phyloP scores from a whole-genome alignment of 2,888 invertebrate species.

The Aphrophora alni region DNA sequence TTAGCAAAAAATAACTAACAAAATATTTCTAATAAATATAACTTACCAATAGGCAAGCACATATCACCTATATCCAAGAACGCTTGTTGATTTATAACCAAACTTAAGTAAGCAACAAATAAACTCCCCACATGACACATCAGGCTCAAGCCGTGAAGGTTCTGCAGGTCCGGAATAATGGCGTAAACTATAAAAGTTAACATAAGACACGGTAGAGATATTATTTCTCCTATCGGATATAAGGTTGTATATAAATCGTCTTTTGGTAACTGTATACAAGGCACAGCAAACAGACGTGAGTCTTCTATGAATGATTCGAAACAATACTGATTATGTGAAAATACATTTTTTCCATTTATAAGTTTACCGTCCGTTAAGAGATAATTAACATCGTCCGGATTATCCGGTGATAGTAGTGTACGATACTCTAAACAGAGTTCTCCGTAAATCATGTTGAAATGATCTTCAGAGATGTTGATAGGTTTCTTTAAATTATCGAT shows the following conservation, averaged over 20 bases:
- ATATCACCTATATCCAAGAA: too few relatives aligned
- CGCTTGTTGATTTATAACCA: constrained; percentile 41
- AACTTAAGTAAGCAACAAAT: constrained; percentile 50
- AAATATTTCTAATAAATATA: too few relatives aligned
- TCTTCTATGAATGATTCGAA: constrained; percentile 23
- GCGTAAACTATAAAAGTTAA: constrained; percentile 61
- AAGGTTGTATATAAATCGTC: constrained; percentile 32
- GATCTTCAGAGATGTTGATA: background rate
- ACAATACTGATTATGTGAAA: constrained; percentile 17
- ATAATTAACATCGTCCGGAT: background rate
- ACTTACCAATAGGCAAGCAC: background rate
- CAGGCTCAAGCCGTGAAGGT: constrained; percentile 56
- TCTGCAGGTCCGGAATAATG: constrained; percentile 62
- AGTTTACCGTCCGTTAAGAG: constrained; percentile 12
- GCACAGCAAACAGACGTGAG: constrained; percentile 19
- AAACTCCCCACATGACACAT: constrained; percentile 53
- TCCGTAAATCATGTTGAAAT: background rate
- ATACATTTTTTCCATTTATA: background rate
- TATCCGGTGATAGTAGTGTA: background rate
- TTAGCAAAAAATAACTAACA: too few relatives aligned
- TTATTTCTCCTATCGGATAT: constrained; percentile 57
- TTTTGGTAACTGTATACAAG: constrained; percentile 40
- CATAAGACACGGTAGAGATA: constrained; percentile 63
- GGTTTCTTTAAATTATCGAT: background rate
- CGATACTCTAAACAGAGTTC: background rate